phyloP scores from a whole-genome alignment of 2,113 vertebrate genomes.

The Burhinus oedicnemus region DNA sequence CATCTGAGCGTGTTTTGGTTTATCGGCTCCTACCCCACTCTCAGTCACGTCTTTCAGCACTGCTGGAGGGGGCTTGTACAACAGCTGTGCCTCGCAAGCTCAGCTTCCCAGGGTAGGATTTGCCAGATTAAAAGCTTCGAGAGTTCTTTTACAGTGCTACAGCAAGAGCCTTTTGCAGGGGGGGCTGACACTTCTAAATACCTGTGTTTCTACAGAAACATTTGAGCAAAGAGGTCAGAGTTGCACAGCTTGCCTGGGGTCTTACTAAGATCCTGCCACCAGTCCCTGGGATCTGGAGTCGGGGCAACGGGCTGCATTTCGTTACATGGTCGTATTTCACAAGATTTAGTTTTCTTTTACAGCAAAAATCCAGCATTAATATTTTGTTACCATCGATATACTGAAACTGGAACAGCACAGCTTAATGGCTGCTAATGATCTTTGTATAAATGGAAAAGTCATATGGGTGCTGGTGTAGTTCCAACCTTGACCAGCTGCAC shows the following conservation, averaged over 20 bases:
- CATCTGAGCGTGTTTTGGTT: not conserved
- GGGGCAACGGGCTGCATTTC: not conserved
- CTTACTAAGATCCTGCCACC: not conserved
- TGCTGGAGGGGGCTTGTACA: not conserved
- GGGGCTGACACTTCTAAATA: not conserved
- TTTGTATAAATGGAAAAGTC: not conserved
- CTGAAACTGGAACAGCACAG: not conserved
- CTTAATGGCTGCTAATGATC: not conserved
- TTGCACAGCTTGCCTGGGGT: not conserved
- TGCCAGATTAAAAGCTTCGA: not conserved
- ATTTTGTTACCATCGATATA: not conserved
- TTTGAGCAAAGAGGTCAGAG: not conserved
- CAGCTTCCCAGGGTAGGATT: not conserved
- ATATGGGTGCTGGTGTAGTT: not conserved
- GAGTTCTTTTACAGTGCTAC: not conserved
- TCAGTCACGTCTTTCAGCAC: rapidly evolving
- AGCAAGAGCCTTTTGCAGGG: not conserved
- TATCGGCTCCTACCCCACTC: not conserved
- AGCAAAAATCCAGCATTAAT: not conserved
- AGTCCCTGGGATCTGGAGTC: not conserved
- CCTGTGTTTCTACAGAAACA: not conserved
- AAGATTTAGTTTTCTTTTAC: not conserved
- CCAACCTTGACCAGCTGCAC: not conserved
- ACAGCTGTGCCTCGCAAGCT: not conserved
- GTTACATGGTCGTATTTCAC: not conserved